A percentile compares a stretch with the other conserved stretches of the same genome.
phyloP scores from a whole-genome alignment of 2,888 invertebrate genomes.

The Electrophaes corylata region DNA sequence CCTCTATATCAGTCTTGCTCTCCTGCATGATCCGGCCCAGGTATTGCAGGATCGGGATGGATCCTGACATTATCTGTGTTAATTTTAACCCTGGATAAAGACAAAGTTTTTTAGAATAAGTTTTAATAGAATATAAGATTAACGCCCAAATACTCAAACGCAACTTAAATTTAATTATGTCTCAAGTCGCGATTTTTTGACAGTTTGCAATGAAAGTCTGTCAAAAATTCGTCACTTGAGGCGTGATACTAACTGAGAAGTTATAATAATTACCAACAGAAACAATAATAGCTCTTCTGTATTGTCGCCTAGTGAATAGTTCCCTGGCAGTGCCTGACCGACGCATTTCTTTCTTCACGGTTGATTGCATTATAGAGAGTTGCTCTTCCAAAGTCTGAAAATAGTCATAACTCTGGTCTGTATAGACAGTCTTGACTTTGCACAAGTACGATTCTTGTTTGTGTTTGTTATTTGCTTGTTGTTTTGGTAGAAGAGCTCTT shows the following conservation, averaged over 20 bases:
- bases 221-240: not conserved
- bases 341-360: slow-evolving; percentile 75
- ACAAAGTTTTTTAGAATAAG: too few relatives aligned
- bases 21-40: slow-evolving; percentile 67
- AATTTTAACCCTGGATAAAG: slow-evolving; percentile 61
- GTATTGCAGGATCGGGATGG: slow-evolving; percentile 63
- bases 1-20: slow-evolving; percentile 50
- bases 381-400: slow-evolving; percentile 59
- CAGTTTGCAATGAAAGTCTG: too few relatives aligned
- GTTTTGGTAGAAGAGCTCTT: too few relatives aligned
- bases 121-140: too few relatives aligned
- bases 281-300: slow-evolving; percentile 70
- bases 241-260: too few relatives aligned
- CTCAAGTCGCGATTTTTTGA: too few relatives aligned
- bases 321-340: slow-evolving; percentile 73
- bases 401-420: not conserved
- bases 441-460: too few relatives aligned
- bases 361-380: slow-evolving; percentile 57
- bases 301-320: slow-evolving; percentile 76
- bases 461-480: too few relatives aligned
- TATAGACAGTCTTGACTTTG: not conserved
- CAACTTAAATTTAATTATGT: too few relatives aligned
- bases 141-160: too few relatives aligned
- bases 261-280: slow-evolving; percentile 55
- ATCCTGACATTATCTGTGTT: slow-evolving; percentile 64